phyloP scores from a whole-genome alignment of 2,113 vertebrate species.

The Myotis yumanensis region DNA sequence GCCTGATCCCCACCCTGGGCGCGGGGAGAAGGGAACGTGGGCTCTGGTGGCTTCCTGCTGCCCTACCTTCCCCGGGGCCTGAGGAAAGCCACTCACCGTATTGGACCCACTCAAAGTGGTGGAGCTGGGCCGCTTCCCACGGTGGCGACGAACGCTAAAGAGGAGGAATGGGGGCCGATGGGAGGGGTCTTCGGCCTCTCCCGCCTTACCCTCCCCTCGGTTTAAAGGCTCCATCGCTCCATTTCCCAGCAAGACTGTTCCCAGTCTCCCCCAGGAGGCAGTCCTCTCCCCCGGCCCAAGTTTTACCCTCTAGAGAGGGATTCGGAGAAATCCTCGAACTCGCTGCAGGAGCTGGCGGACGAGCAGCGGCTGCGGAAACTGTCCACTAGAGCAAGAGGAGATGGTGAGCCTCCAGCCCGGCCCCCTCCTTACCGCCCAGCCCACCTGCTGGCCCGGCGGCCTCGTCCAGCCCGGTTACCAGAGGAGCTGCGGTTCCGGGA shows the following conservation, averaged over 20 bases:
- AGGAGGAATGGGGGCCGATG: not conserved
- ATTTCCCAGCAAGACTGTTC: not conserved
- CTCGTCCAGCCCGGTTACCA: slow-evolving; percentile 76
- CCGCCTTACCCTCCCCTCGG: not conserved
- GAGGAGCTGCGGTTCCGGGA: slow-evolving; percentile 74
- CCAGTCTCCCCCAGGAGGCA: not conserved
- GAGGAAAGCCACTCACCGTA: slow-evolving; percentile 39
- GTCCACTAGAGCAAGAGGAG: slow-evolving; percentile 81
- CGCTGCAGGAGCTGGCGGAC: slow-evolving; percentile 88
- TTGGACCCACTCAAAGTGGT: slow-evolving; percentile 45
- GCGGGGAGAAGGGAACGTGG: not conserved
- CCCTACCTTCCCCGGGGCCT: not conserved
- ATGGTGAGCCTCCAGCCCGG: not conserved
- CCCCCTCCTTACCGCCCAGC: fast-evolving
- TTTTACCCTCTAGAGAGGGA: slow-evolving; percentile 85
- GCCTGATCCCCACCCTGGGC: not conserved
- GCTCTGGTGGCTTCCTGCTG: not conserved
- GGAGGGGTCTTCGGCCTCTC: not conserved
- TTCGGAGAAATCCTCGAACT: slow-evolving; percentile 87
- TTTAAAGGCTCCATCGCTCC: not conserved
- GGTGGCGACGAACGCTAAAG: not conserved
- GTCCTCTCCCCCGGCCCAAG: not conserved
- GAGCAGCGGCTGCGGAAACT: slow-evolving; percentile 89
- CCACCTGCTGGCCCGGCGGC: not conserved
- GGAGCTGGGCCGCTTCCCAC: slow-evolving; percentile 56